Conservation (phyloP, 2,113 vertebrate genomes). For the Xiphophorus hellerii region DNA sequence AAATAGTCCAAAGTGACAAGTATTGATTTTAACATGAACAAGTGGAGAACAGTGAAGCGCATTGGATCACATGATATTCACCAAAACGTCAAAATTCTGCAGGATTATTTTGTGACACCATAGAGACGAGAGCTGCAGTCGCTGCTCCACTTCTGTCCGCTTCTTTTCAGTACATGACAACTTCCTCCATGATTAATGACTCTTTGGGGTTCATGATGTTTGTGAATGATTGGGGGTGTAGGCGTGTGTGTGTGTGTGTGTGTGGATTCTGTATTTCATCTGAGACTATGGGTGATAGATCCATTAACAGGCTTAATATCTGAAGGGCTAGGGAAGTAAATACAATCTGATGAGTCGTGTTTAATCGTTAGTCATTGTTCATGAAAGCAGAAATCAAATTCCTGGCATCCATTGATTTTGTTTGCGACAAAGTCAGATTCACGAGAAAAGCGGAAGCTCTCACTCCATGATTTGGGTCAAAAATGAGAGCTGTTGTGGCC, state of each 20-base stretch:
- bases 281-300: background rate
- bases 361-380: background rate
- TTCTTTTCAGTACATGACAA: constrained; percentile 65
- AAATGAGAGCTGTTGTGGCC: constrained; percentile 63
- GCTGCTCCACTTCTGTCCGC: constrained; percentile 12
- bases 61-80: background rate
- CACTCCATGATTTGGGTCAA: constrained; percentile 64
- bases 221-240: background rate
- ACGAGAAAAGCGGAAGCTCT: constrained; percentile 53
- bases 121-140: constrained; percentile 33
- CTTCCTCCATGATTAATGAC: constrained; percentile 72
- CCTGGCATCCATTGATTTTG: background rate
- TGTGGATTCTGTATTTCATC: background rate
- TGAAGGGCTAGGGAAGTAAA: background rate
- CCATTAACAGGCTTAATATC: constrained; percentile 6
- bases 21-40: background rate
- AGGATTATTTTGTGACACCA: constrained; percentile 21
- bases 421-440: constrained; percentile 37
- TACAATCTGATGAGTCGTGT: background rate
- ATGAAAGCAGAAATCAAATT: background rate
- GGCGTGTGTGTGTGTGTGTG: constrained; percentile 11
- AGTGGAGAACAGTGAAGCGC: background rate
- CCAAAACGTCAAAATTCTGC: constrained; percentile 1
- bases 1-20: background rate
- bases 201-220: constrained; percentile 27